phyloP scores from a whole-genome alignment of 2,797 vertebrate species.

The Hapalemur alaotrensis region DNA sequence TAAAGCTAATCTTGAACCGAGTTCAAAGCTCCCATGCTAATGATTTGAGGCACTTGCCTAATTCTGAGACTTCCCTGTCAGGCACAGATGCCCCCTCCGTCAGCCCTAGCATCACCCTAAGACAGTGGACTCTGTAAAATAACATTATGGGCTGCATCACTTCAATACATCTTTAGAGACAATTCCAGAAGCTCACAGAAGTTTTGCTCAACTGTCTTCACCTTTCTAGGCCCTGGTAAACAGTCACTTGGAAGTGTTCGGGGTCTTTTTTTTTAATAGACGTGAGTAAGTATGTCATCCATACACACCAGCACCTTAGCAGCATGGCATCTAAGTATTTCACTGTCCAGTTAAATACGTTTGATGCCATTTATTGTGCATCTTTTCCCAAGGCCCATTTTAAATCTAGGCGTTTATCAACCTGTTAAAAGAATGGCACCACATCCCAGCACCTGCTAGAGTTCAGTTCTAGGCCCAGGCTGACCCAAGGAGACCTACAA shows the following conservation, averaged over 20 bases:
- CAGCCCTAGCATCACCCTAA: slow-evolving; percentile 49
- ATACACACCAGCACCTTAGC: slow-evolving; percentile 68
- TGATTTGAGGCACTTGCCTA: neutral
- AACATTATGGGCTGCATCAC: slow-evolving; percentile 68
- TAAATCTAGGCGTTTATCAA: slow-evolving; percentile 26
- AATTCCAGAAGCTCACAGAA: slow-evolving; percentile 65
- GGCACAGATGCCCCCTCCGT: slow-evolving; percentile 32
- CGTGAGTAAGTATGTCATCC: slow-evolving; percentile 76
- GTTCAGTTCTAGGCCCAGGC: neutral
- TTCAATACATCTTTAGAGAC: slow-evolving; percentile 74
- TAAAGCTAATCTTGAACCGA: slow-evolving; percentile 43
- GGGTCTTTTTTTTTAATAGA: slow-evolving; percentile 34
- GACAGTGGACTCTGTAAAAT: slow-evolving; percentile 62
- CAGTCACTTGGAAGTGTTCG: slow-evolving; percentile 69
- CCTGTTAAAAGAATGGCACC: neutral
- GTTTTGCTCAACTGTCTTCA: slow-evolving; percentile 71
- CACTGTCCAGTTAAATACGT: slow-evolving; percentile 61
- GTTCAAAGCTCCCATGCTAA: slow-evolving; percentile 34
- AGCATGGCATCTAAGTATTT: slow-evolving; percentile 79
- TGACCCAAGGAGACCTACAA: slow-evolving; percentile 35
- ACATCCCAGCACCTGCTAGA: neutral
- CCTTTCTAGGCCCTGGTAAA: slow-evolving; percentile 74
- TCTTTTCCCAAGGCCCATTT: slow-evolving; percentile 52
- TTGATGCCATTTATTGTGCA: slow-evolving; percentile 64
- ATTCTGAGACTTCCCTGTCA: slow-evolving; percentile 53